A percentile compares a stretch with the other conserved stretches of the same genome.
phyloP scores from a whole-genome alignment of 2,797 vertebrate genomes.

The Sebastiscus tertius region DNA sequence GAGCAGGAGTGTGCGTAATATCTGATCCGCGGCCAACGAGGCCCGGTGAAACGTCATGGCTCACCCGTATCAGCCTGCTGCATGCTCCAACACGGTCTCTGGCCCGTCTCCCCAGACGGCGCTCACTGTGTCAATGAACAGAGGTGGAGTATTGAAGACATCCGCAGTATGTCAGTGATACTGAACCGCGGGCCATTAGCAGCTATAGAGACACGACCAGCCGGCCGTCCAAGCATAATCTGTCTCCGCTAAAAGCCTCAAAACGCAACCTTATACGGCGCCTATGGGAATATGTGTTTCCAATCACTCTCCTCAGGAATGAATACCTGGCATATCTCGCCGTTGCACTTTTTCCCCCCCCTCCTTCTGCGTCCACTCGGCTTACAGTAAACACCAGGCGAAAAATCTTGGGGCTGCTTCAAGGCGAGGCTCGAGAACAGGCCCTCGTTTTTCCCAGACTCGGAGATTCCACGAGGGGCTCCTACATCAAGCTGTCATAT shows the following conservation, averaged over 20 bases:
- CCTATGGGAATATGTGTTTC: constrained; percentile 69
- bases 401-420: constrained; percentile 28
- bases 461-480: constrained; percentile 67
- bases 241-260: constrained; percentile 63
- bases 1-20: background rate
- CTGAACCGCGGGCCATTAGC: constrained; percentile 63
- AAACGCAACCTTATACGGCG: constrained; percentile 63
- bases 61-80: constrained; percentile 18
- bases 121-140: constrained; percentile 63
- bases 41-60: constrained; percentile 2
- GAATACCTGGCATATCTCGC: constrained; percentile 66
- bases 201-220: constrained; percentile 44
- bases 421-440: constrained; percentile 35
- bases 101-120: constrained; percentile 10
- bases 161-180: constrained; percentile 72
- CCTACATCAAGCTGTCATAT: constrained; percentile 73
- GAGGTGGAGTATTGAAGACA: constrained; percentile 69
- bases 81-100: constrained; percentile 35
- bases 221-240: constrained; percentile 46
- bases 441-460: constrained; percentile 59
- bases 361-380: constrained; percentile 49
- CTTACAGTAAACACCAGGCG: constrained; percentile 71
- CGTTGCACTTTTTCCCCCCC: constrained; percentile 8
- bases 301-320: constrained; percentile 60
- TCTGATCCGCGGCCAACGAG: constrained; percentile 28